Evolutionary conservation across 1,140 invertebrate genomes (phyloP), one percentile per base, ranked within the genome.

Genomic region (Eubasilissa regina): DNA sequence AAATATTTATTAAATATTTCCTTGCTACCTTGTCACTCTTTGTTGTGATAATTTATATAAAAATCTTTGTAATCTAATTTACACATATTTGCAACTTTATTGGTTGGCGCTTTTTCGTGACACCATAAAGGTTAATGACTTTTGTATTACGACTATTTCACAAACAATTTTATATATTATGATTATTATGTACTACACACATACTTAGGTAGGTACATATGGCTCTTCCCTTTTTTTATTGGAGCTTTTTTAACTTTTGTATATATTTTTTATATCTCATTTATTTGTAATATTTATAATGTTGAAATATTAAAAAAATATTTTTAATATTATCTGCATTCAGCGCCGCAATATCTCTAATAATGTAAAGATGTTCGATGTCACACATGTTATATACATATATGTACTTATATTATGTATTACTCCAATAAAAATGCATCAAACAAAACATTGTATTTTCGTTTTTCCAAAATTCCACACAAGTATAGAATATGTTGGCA

Each of bases 211-310:
- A 35, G n/a, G 17, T 56, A 1, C 15, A n/a, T 58, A 35, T 77
- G 48, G 75, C 75, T 81, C 79, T 81, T 81, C 79, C 75, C 62
- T 11, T 74, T 56, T 81, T 77, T 64, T 77, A 75, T 77, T 70
- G 60, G 79, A 81, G 75, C 75, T 81, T 81, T 81, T n/a, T 75
- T 56, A 51, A 74, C 75, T 81, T 81, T 81, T 81, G 79, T 81
- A 81, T 43, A 77, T 81, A 81, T 81, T 73, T 77, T 77, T 80
- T 80, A 60, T 79, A 79, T 62, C 56, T 78, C 56, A 60, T 58
- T 58, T 15, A 58, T 35, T 75, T 56, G 1, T 55, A 75, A 58
- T 35, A 70, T n/a, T 45, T 64, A 44, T 64, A 64, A 56, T 56
- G 8, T 56, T 56, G 13, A 55, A 66, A 72, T 72, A 17, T 35